Base-by-base conservation (phyloP, 2,888 invertebrate species). In the Dasypolia templi region DNA sequence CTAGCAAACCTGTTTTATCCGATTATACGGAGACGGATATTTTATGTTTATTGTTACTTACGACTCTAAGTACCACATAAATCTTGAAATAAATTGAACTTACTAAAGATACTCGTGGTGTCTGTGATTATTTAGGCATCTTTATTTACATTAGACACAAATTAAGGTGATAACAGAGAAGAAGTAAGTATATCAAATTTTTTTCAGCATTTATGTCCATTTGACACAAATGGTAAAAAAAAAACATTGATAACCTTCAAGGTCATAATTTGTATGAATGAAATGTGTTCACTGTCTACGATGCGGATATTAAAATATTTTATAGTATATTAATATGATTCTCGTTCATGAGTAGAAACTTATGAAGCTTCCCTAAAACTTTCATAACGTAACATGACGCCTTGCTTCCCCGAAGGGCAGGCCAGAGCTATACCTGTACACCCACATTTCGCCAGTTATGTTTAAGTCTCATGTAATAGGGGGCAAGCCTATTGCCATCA, bases 21-120 rank as follows among this genome's bases (percentile, higher is more conserved):
- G 78, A 86, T 77, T 77, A 61, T 67, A 74, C 53, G 66, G 56
- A 73, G 32, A 72, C 59, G 29, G 55, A 72, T 81, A 83, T 75
- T 84, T 68, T 73, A 73, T 73, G 32, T 69, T 77, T 78, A 81
- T 63, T 69, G 71, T 77, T 81, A 75, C 70, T 64, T 81, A 77
- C 62, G 58, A 62, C 56, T 67, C 11, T 26, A 55, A 66, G 58
- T 51, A 67, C 29, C 29, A 39, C 17, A 66, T 62, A 68, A 62
- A 71, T 72, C 51, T 44, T 59, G 22, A 66, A 69, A 70, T 70
- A 78, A 70, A 14, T 69, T 66, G 51, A 61, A 59, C 46, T 65
- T 42, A 29, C 61, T 74, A 64, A 73, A 79, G 53, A 63, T 66
- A 70, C 32, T 70, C n/a, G 11, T 66, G 29, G 5, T 53, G 19